These are phyloP conservation scores for Spermophilus dauricus DNA, from an alignment of 2,113 vertebrate genomes.

Conservation along the genomic window DNA sequence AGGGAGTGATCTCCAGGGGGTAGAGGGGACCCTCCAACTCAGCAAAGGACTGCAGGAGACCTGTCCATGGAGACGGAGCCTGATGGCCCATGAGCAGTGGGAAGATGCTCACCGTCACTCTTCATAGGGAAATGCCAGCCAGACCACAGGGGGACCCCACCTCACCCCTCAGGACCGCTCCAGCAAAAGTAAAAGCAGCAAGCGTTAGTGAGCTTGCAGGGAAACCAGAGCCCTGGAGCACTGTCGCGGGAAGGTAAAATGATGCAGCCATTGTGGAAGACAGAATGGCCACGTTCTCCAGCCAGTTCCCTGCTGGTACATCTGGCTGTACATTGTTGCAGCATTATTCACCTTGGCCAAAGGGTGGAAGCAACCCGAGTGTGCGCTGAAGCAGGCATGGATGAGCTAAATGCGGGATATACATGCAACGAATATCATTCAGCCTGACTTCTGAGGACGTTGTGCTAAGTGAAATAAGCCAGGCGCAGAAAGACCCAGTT, in stretches of 20 bases:
- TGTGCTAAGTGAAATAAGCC: not conserved
- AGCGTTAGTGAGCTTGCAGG: not conserved
- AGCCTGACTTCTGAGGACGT: too few relatives aligned
- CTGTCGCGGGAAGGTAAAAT: not conserved
- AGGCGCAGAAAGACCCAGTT: not conserved
- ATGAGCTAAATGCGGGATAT: too few relatives aligned
- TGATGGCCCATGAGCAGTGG: not conserved
- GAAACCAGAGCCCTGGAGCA: not conserved
- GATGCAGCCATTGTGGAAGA: too few relatives aligned
- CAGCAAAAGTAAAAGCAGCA: too few relatives aligned
- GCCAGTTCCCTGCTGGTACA: not conserved
- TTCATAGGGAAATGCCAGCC: not conserved
- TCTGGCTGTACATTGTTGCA: not conserved
- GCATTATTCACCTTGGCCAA: not conserved
- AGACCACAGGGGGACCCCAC: not conserved
- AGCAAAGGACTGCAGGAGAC: not conserved
- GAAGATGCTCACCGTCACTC: not conserved
- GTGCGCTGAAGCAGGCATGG: too few relatives aligned
- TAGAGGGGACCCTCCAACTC: too few relatives aligned
- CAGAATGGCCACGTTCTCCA: too few relatives aligned
- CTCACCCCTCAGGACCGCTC: fast-evolving
- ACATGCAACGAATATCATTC: too few relatives aligned
- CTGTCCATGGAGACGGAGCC: not conserved
- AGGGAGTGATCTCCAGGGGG: not conserved
- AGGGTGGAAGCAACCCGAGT: not conserved